phyloP scores from a whole-genome alignment of 2,113 vertebrate genomes.

The Eudyptes chrysolophus region DNA sequence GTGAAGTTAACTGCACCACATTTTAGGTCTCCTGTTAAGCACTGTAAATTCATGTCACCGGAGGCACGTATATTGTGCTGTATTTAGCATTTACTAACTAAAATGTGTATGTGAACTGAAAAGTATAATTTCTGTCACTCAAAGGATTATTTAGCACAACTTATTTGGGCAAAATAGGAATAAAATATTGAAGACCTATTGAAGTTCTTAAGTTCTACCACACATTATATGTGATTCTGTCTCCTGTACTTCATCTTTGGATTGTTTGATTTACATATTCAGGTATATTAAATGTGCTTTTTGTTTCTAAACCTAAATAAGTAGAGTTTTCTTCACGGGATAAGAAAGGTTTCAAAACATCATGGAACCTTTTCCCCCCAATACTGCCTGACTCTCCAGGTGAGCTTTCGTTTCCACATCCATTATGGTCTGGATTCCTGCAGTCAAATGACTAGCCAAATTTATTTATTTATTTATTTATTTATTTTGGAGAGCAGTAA shows the following conservation, averaged over 20 bases:
- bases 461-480: background rate
- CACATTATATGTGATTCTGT: background rate
- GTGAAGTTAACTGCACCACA: background rate
- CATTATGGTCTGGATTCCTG: background rate
- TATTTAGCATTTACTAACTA: slow-evolving; percentile 15
- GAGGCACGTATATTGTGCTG: background rate
- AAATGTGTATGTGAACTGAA: background rate
- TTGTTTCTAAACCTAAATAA: background rate
- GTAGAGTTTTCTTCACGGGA: background rate
- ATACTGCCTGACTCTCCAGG: background rate
- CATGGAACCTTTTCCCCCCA: background rate
- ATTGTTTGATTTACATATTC: background rate
- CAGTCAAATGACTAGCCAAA: background rate
- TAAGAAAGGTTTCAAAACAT: background rate
- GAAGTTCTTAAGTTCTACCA: background rate
- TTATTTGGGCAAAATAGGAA: background rate
- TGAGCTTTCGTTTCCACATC: background rate
- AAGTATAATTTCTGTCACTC: background rate
- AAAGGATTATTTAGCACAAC: background rate
- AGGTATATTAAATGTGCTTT: background rate
- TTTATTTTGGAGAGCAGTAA: background rate
- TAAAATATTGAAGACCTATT: background rate
- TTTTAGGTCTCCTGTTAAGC: background rate
- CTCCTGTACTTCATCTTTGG: background rate
- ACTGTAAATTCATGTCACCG: background rate